Base-by-base conservation (phyloP, 2,113 vertebrate genomes). In the Progne subis region DNA sequence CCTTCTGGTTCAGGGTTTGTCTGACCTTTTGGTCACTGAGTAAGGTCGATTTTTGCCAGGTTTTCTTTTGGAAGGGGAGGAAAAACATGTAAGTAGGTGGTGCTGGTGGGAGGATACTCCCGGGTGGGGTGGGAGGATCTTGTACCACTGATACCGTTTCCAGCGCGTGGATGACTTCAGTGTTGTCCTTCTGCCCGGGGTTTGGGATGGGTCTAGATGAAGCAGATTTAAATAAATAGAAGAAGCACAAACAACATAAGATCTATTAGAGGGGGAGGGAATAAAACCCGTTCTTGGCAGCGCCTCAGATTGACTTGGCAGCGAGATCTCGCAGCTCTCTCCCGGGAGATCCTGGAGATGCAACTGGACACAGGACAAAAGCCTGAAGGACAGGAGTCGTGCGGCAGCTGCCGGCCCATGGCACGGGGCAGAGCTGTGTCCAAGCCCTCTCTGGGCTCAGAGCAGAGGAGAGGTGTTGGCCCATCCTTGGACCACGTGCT, bases 161-260 rank as follows among this genome's bases (percentile, higher is more conserved):
- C 92, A 90, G 72, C 5, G 0, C 1, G 3, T 50, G 56, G 44
- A 88, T 96, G 86, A 96, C 84, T 92, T 96, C 95, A 95, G 78
- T 0, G 19, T 65, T 96, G 96, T 94, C 88, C 53, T 41, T 25
- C 28, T 85, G 92, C 94, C 94, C 64, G 0, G 90, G 94, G 84
- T 82, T 92, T 96, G 94, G 95, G 97, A 95, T 95, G 91, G 94
- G 94, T 79, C 75, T 93, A 14, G 56, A 55, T 44, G 88, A 68
- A 94, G 92, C 77, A 85, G 59, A 89, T 79, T 92, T 69, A 67
- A 95, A 93, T 85, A 85, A 86, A 84, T 39, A 78, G 25, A 53
- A 47, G 3, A 19, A 88, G 81, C 70, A 59, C 89, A 82, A 95
- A 84, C 86, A 84, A 41, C 55, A 50, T 20, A 8, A 88, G 85